These are phyloP conservation scores for Orthosia gracilis DNA, from an alignment of 2,888 invertebrate genomes.

Conservation along the genomic window DNA sequence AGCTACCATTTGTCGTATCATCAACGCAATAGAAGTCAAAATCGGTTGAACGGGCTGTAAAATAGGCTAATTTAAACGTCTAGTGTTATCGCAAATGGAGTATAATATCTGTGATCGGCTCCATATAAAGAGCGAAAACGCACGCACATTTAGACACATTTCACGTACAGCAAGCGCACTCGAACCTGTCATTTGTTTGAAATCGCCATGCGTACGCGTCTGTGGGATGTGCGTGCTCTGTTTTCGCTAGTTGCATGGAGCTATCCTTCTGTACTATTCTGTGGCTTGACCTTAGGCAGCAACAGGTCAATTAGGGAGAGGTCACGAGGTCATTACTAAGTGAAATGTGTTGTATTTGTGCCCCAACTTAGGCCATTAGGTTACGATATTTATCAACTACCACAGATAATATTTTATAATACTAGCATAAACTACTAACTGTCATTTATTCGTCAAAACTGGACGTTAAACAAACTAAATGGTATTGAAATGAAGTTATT, in stretches of 20 bases:
- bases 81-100: too few species aligned
- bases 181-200: neutral
- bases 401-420: too few species aligned
- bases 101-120: too few species aligned
- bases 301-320: slow-evolving; percentile 57
- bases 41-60: too few species aligned
- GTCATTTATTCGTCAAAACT: slow-evolving; percentile 2
- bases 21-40: too few species aligned
- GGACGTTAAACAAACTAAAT: neutral
- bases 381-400: slow-evolving; percentile 15
- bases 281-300: slow-evolving; percentile 25
- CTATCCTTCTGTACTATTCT: neutral
- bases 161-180: neutral
- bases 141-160: neutral
- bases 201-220: too few species aligned
- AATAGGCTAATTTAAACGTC: too few species aligned
- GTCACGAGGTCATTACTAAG: slow-evolving; percentile 43
- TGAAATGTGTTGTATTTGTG: slow-evolving; percentile 60
- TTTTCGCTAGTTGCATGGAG: neutral
- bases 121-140: neutral
- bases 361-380: slow-evolving; percentile 21
- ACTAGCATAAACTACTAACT: too few species aligned
- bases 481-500: slow-evolving; percentile 2
- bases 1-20: too few species aligned
- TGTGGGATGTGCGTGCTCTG: neutral